Evolutionary conservation across 2,113 vertebrate genomes (phyloP), one percentile per base, ranked within the genome.

Genomic region (Puma concolor): DNA sequence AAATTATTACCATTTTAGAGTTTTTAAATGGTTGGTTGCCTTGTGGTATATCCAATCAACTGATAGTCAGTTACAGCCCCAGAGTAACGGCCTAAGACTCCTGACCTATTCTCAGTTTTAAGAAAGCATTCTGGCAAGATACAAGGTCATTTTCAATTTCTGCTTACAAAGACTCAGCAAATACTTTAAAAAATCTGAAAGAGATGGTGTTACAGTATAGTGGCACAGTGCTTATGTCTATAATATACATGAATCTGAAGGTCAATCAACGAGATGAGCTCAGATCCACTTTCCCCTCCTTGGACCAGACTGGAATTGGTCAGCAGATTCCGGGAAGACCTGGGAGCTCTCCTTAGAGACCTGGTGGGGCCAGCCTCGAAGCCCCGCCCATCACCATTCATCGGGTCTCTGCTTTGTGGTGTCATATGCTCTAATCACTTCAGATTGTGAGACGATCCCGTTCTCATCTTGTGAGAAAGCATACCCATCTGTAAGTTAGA

Each of bases 381-480:
- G 76, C 29, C 64, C 31, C 29, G 14, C 94, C 89, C 82, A 98
- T 99, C 99, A 99, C 99, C 99, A 99, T 96, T 99, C 99, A 29
- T 99, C 99, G 19, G 99, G 99, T 98, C 99, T 99, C 98, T 99
- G 99, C 97, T 99, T 99, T 81, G 99, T 99, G 98, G 99, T 99
- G 96, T 99, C 99, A 1, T 99, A 99, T 3, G 99, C 99, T 98
- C 99, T 97, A 98, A 99, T 99, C 91, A 99, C 99, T 98, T 99
- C 99, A 13, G 99, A 99, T 98, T 99, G 99, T 8, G 99, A 99
- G 97, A 99, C 99, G 19, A 99, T 99, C 89, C 99, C 99, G 41
- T 99, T 99, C 99, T 99, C 99, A 72, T 99, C 99, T 99, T 99
- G 99, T 95, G 99, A 99, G 98, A 99, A 99, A 82, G 99, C 99